Evolutionary conservation across 2,113 vertebrate genomes (phyloP), one percentile per base, ranked within the genome.

Genomic region (Notarius lentiginosus): DNA sequence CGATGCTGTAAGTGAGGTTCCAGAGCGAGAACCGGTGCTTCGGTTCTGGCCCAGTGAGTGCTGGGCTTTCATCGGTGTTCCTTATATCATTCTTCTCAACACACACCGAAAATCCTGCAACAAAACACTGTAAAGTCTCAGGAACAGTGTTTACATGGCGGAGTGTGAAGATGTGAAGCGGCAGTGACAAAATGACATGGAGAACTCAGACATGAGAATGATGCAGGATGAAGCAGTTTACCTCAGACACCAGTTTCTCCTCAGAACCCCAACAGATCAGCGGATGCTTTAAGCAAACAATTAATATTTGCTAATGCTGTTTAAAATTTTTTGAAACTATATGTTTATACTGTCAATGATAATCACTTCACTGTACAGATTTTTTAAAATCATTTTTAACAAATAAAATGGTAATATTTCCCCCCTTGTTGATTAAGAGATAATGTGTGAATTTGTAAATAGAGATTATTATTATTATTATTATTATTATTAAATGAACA

Each of bases 41-140:
- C 97, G 95, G 95, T 99, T 99, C 95, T 99, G 98, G 98, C 98
- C 98, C 85, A 99, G 96, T 12, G 98, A 99, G 94, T 97, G 95
- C 53, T 99, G 98, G 98, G 98, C 98, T 2, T 99, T 99, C 92
- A 99, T 99, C 1, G 98, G 98, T 0, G 95, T 99, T 76, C 98
- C 98, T 15, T 99, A 99, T 0, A 95, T 99, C 90, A 97, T 94
- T n/a, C 95, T 99, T 2, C 97, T 99, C 84, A 99, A 96, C 0
- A 96, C 96, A 66, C 94, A 93, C 81, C 97, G 95, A 91, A 99
- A 97, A 82, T 94, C 96, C 0, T 87, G 96, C 0, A 90, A 98
- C 90, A 99, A 99, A 94, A 96, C 97, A 88, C 98, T 97, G 1
- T 99, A 65, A 60, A 53, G 56, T 27, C 11, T 73, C 7, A 22